Evolutionary conservation across 2,888 invertebrate genomes (phyloP).

Genomic region (Myopa tessellatipennis): DNA sequence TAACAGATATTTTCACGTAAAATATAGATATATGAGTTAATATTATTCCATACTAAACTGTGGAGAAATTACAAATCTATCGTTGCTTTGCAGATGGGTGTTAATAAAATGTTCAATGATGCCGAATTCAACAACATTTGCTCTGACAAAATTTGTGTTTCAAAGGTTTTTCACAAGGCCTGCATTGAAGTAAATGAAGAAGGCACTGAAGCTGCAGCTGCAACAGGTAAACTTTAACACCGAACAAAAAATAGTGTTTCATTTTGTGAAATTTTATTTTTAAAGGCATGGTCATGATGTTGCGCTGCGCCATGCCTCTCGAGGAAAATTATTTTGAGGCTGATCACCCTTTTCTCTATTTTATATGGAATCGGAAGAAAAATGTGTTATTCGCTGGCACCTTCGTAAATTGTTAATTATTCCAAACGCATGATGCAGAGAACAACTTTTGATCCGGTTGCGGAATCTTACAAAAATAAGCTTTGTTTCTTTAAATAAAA

Average conservation of each 20-base stretch:
- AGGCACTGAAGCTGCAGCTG: slow-evolving; percentile 91
- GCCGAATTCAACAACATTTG: slow-evolving; percentile 77
- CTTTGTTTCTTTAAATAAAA: no score
- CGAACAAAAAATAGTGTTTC: not conserved
- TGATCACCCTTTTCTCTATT: slow-evolving; percentile 61
- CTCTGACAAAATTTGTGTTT: slow-evolving; percentile 72
- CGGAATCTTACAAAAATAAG: no score
- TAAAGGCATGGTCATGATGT: slow-evolving; percentile 60
- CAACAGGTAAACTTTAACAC: slow-evolving; percentile 73
- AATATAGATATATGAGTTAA: no score
- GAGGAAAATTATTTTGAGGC: slow-evolving; percentile 57
- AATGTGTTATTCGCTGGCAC: slow-evolving; percentile 65
- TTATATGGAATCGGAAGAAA: slow-evolving; percentile 61
- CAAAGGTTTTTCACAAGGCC: slow-evolving; percentile 84
- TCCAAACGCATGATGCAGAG: no score
- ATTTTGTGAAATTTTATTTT: not conserved
- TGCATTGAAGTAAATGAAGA: slow-evolving; percentile 90
- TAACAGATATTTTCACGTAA: no score
- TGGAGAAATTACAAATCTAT: no score
- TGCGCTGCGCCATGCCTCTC: slow-evolving; percentile 53
- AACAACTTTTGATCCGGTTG: no score
- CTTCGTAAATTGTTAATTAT: slow-evolving; percentile 53
- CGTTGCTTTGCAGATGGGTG: slow-evolving; percentile 73
- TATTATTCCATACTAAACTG: no score
- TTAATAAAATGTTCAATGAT: slow-evolving; percentile 74